These are phyloP conservation scores for Heloderma charlesbogerti DNA, from an alignment of 2,113 vertebrate species.

Conservation along the genomic window DNA sequence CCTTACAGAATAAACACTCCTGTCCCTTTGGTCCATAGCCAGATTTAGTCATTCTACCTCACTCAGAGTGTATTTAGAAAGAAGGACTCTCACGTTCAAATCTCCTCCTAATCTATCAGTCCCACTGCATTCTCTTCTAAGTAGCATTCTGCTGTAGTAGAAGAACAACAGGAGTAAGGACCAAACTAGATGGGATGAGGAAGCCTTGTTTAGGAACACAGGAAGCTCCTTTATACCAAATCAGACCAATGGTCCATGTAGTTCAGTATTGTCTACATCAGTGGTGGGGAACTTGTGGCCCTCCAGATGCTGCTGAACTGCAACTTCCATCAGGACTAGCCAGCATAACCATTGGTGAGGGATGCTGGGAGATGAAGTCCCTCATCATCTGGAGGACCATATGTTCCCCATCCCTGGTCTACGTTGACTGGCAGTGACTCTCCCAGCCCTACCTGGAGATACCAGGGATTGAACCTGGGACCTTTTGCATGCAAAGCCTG, in stretches of 20 bases:
- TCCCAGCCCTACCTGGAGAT: not conserved
- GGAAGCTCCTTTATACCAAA: not conserved
- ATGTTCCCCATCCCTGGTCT: too few species aligned
- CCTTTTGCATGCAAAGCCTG: too few species aligned
- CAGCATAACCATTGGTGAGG: too few species aligned
- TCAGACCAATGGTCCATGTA: not conserved
- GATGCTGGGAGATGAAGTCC: too few species aligned
- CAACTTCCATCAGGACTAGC: too few species aligned
- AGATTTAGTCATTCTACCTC: not conserved
- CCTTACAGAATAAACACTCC: not conserved
- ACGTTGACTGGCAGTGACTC: not conserved
- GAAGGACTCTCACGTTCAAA: not conserved
- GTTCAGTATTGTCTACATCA: not conserved
- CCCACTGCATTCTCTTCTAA: not conserved
- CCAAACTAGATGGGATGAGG: not conserved
- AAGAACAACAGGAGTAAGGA: not conserved
- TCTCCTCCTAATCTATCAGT: not conserved
- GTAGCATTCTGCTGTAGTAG: not conserved
- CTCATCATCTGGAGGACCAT: too few species aligned
- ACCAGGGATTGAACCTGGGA: not conserved
- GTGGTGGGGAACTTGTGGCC: too few species aligned
- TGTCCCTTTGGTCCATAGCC: slow-evolving; percentile 5
- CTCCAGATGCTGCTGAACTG: too few species aligned
- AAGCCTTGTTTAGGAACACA: not conserved
- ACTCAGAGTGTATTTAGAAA: not conserved